A percentile compares a stretch with the other conserved stretches of the same genome.
Evolutionary conservation across 2,797 vertebrate species (phyloP).

Genomic region (Mallotus villosus): DNA sequence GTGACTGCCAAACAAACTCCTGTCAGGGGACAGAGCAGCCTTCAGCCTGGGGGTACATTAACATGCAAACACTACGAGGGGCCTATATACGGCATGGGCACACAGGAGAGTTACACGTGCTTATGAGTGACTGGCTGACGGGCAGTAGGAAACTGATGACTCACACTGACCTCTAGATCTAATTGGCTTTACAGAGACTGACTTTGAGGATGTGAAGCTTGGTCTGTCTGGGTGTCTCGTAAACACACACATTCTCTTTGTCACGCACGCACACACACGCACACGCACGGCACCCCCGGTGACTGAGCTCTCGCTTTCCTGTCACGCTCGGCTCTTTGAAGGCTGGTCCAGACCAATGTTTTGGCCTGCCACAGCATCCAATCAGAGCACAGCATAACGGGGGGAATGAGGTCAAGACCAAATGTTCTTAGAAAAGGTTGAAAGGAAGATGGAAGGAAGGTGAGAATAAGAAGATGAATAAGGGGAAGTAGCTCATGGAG

Average conservation of each 20-base stretch:
- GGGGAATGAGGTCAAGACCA: constrained; percentile 60
- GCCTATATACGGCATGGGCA: not conserved
- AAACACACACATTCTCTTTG: constrained; percentile 6
- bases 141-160: constrained; percentile 44
- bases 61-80: not conserved
- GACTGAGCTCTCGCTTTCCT: constrained; percentile 24
- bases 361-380: constrained; percentile 40
- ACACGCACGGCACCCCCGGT: not conserved
- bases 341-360: constrained; percentile 33
- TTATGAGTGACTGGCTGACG: not conserved
- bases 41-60: not conserved
- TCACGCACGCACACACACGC: constrained; percentile 9
- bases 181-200: constrained; percentile 51
- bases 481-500: constrained; percentile 6
- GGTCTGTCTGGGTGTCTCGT: constrained; percentile 25
- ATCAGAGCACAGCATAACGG: constrained; percentile 32
- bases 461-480: constrained; percentile 1
- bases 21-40: not conserved
- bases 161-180: constrained; percentile 42
- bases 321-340: constrained; percentile 57
- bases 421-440: constrained; percentile 58
- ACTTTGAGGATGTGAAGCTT: constrained; percentile 41
- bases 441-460: constrained; percentile 36
- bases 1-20: not conserved
- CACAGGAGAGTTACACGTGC: not conserved